Base-by-base conservation (phyloP, 2,888 invertebrate genomes). In the Lasius fuliginosus region DNA sequence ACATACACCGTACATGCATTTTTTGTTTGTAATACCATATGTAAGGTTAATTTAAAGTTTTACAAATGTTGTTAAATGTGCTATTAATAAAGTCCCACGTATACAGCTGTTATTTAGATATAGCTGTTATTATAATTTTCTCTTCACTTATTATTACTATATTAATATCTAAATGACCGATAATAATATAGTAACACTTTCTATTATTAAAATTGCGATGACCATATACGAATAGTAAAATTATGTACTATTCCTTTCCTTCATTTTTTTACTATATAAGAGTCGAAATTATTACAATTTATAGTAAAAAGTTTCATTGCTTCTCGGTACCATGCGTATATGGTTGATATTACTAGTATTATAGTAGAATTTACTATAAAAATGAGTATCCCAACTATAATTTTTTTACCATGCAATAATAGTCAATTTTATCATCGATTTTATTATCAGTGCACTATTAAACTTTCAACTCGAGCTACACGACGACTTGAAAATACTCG, bases 231-330 rank as follows among this genome's bases (percentile, higher is more conserved):
- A 33, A 36, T 36, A 64, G n/a, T 36, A 30, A 18, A 36, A 18
- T 64, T 64, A 64, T 64, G n/a, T 64, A 64, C 64, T 36, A 64
- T 36, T 15, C 8, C 4, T 30, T 64, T 64, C 36, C 64, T 30
- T 64, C 33, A 33, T 36, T 64, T 64, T 64, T 36, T 30, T 23
- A 33, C 36, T 64, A 64, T 36, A 30, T 18, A 33, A 62, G 36
- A 64, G 27, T 18, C 64, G 33, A 15, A 64, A 64, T 64, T 64
- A 33, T 30, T 64, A 64, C 5, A 64, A 64, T 18, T 30, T 53
- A 53, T 53, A 53, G 53, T 53, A 36, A 36, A 36, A 36, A 36
- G 36, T 36, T 36, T 36, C 6, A 36, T 36, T 36, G 36, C 8
- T 36, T 53, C 53, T 53, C 18, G 53, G 53, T n/a, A 23, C 8